phyloP scores from a whole-genome alignment of 2,888 invertebrate genomes.

The Dermolepida albohirtum region DNA sequence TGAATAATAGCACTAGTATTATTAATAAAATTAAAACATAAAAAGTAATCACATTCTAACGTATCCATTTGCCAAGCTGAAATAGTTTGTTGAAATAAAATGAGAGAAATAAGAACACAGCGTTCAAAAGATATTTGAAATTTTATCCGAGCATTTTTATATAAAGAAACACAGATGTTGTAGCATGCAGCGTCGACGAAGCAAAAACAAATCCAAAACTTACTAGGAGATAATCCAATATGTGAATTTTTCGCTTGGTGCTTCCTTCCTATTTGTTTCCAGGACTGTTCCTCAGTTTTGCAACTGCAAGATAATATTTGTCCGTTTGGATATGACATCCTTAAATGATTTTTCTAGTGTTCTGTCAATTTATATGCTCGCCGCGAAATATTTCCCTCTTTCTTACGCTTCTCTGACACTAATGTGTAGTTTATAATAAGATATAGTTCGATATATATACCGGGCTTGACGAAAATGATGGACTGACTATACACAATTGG shows the following conservation, averaged over 20 bases:
- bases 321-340: slow-evolving; percentile 57
- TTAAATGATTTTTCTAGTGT: slow-evolving; percentile 1
- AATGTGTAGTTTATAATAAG: not conserved
- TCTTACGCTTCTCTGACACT: slow-evolving; percentile 41
- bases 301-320: slow-evolving; percentile 56
- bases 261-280: slow-evolving; percentile 55
- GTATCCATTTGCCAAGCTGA: not conserved
- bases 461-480: no score
- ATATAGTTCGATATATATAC: no score
- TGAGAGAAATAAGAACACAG: slow-evolving; percentile 12
- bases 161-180: slow-evolving; percentile 44
- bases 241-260: slow-evolving; percentile 56
- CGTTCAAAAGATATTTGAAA: slow-evolving; percentile 32
- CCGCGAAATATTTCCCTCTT: slow-evolving; percentile 55
- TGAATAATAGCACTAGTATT: no score
- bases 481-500: no score
- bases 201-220: slow-evolving; percentile 49
- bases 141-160: slow-evolving; percentile 32
- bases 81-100: slow-evolving; percentile 38
- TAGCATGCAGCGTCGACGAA: slow-evolving; percentile 42
- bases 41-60: no score
- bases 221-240: slow-evolving; percentile 57
- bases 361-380: no score
- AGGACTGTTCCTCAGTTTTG: slow-evolving; percentile 30
- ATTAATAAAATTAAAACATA: no score